Evolutionary conservation across 2,888 invertebrate genomes (phyloP), one percentile per base, ranked within the genome.

Genomic region (Gymnocheta viridis): DNA sequence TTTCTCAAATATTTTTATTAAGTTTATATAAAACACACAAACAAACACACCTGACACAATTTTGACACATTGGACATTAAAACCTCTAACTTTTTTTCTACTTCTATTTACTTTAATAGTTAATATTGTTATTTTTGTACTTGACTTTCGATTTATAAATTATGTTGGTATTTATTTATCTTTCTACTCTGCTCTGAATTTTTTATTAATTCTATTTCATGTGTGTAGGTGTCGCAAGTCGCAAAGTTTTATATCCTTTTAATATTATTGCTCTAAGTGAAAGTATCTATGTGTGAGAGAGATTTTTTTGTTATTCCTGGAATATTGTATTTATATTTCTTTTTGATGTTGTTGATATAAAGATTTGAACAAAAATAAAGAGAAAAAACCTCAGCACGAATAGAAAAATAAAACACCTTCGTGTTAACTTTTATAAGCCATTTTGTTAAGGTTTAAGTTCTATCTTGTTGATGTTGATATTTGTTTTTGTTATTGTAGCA

Each of bases 51-150:
- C 78, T 77, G 79, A 67, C 80, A 80, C 51, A 64, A n/a, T 60
- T 80, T 79, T 82, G 79, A 82, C 84, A 84, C 64, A 66, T 70
- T 72, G 56, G 72, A 81, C 78, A 51, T 85, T 82, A 82, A 86
- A 82, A 86, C 86, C 82, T 84, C 79, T 69, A 54, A 54, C 60
- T 70, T 62, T 77, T 72, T 27, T 74, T 51, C 4, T 35, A 2
- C n/a, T 38, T 79, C 60, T 70, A 24, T 69, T 67, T 35, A n/a
- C 44, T 44, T 60, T 62, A 24, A 14, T n/a, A 56, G 24, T 72
- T 70, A 69, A 27, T 82, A 12, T 74, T 67, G 38, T 49, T 69
- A 44, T 60, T 79, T 60, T 82, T 38, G 38, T 60, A 70, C 17
- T 82, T 58, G 56, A 66, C 49, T 74, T 82, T 74, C 14, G 19